phyloP scores from a whole-genome alignment of 2,113 vertebrate species.

The Xiphorhynchus elegans region DNA sequence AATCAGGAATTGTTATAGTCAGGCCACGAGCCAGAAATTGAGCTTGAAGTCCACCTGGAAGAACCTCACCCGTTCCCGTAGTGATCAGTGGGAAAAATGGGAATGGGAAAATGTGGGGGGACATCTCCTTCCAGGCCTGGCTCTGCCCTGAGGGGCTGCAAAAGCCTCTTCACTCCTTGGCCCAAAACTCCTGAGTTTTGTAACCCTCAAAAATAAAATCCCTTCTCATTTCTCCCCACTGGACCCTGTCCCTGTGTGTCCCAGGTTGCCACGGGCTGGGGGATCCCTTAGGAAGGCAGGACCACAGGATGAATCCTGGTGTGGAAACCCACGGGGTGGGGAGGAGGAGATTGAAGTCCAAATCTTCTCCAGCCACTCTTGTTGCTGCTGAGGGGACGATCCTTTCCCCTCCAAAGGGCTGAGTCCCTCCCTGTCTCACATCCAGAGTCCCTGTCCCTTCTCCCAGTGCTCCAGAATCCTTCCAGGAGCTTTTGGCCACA shows the following conservation, averaged over 20 bases:
- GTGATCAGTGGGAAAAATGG: not conserved
- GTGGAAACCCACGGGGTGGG: not conserved
- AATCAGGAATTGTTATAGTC: no score
- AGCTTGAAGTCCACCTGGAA: not conserved
- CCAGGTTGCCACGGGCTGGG: not conserved
- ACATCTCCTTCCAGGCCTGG: rapidly evolving
- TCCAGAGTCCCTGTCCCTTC: no score
- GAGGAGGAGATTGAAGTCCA: not conserved
- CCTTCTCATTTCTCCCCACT: not conserved
- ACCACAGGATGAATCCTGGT: not conserved
- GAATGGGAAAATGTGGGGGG: not conserved
- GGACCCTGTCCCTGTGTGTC: not conserved
- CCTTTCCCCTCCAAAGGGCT: rapidly evolving
- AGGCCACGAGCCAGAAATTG: not conserved
- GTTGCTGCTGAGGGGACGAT: not conserved
- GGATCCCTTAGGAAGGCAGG: not conserved
- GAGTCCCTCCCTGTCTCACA: rapidly evolving
- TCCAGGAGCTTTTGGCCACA: rapidly evolving
- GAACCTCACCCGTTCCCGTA: not conserved
- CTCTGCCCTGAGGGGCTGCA: not conserved
- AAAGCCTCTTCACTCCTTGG: not conserved
- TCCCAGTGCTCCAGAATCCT: not conserved
- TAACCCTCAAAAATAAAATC: not conserved
- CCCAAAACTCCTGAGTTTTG: not conserved
- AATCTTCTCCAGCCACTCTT: not conserved